Evolutionary conservation across 1,140 invertebrate genomes (phyloP), one percentile per base, ranked within the genome.

Genomic region (Cyclina sinensis): DNA sequence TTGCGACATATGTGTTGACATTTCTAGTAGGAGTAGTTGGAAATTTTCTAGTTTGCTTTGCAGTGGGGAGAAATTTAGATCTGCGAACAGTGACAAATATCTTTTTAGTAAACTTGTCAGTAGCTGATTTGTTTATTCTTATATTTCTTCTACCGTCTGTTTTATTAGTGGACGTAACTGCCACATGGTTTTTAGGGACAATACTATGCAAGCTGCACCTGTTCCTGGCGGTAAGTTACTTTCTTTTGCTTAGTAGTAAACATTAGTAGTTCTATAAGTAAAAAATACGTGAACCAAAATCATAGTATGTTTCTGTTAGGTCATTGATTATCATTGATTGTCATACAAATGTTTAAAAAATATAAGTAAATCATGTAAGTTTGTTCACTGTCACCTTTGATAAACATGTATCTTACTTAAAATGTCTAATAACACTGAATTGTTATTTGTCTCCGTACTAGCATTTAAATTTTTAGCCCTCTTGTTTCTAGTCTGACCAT

Each of bases 71-170:
- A 39, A 98, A 98, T 93, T 97, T 97, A 48, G 96, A 97, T 0
- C 98, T 99, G 97, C 96, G 97, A 51, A 98, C 97, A 93, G 97
- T 98, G 9, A 99, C 98, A 0, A 99, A 99, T 95, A 98, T 98
- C 93, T 98, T 98, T 95, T 98, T 99, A 90, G 97, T 98, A 12
- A 99, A 99, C 93, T 95, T 99, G 89, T 98, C 98, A 0, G 96
- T 98, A 0, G 98, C 98, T 0, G 98, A 99, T 95, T 97, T 99
- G 84, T 96, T 99, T 93, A 98, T 99, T 59, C 97, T 99, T 79
- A 93, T 99, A 9, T 97, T 98, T 82, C 98, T 98, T 94, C 95
- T 98, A 70, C 98, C 98, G 0, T 97, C 98, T 0, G 98, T 98
- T 0, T 97, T 99, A 12, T 93, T 98, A 11, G 57, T 68, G 97